Conservation (phyloP, 2,888 invertebrate genomes). For the Zeuzera pyrina region DNA sequence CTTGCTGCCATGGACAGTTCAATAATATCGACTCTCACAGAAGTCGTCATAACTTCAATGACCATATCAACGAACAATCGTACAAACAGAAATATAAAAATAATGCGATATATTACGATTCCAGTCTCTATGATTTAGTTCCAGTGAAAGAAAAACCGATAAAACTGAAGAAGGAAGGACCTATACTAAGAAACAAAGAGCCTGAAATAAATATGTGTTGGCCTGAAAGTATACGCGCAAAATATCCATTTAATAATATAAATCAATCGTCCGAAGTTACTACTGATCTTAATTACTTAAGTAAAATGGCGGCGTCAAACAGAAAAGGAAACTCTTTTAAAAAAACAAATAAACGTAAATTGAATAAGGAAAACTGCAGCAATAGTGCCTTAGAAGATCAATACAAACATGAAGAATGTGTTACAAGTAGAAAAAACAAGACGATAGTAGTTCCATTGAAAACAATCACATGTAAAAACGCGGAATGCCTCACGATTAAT, state of each 20-base stretch:
- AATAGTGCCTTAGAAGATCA: too few species aligned
- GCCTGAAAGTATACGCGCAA: slow-evolving; percentile 27
- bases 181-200: slow-evolving; percentile 11
- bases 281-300: too few species aligned
- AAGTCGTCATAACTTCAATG: background rate
- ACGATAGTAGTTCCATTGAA: too few species aligned
- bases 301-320: too few species aligned
- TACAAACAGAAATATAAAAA: slow-evolving; percentile 7
- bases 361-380: too few species aligned
- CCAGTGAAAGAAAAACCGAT: slow-evolving; percentile 47
- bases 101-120: slow-evolving; percentile 37
- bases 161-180: slow-evolving; percentile 20
- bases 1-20: slow-evolving; percentile 41
- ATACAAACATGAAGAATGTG: too few species aligned
- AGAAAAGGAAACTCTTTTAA: too few species aligned
- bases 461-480: slow-evolving; percentile 21
- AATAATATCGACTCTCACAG: slow-evolving; percentile 39
- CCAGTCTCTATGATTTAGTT: slow-evolving; percentile 45
- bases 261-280: too few species aligned
- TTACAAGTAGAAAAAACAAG: too few species aligned
- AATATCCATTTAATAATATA: too few species aligned
- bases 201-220: slow-evolving; percentile 21
- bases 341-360: too few species aligned
- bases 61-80: background rate
- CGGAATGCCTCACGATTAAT: slow-evolving; percentile 26